Evolutionary conservation across 2,113 vertebrate species (phyloP).

Genomic region (Malaclemys terrapin): DNA sequence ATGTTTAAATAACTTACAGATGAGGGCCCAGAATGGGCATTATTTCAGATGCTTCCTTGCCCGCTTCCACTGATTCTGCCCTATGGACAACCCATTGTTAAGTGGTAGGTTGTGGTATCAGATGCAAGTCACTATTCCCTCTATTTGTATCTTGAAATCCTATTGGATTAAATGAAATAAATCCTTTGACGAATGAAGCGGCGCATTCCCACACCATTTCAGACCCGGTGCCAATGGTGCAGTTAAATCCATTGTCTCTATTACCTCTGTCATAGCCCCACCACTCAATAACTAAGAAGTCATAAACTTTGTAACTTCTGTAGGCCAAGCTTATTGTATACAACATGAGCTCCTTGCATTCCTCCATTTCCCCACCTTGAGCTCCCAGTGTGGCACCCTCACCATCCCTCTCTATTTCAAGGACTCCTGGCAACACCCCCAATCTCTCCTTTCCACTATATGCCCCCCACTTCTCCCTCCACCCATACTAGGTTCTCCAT

Average conservation of each 20-base stretch:
- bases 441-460: not conserved
- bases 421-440: not conserved
- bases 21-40: not conserved
- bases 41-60: not conserved
- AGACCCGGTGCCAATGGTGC: accelerated
- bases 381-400: not conserved
- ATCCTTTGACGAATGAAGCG: not conserved
- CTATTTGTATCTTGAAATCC: not conserved
- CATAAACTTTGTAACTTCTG: not conserved
- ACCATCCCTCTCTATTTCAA: not conserved
- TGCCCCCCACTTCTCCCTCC: not conserved
- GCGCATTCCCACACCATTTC: accelerated
- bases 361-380: not conserved
- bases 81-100: not conserved
- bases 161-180: not conserved
- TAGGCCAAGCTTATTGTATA: not conserved
- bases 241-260: not conserved
- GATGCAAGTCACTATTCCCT: not conserved
- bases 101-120: not conserved
- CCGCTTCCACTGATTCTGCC: not conserved
- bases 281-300: not conserved
- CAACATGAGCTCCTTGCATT: not conserved
- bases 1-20: not conserved
- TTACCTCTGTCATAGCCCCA: not conserved
- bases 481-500: not conserved